Conservation (phyloP, 2,113 vertebrate species). For the Eurystomus gularis region DNA sequence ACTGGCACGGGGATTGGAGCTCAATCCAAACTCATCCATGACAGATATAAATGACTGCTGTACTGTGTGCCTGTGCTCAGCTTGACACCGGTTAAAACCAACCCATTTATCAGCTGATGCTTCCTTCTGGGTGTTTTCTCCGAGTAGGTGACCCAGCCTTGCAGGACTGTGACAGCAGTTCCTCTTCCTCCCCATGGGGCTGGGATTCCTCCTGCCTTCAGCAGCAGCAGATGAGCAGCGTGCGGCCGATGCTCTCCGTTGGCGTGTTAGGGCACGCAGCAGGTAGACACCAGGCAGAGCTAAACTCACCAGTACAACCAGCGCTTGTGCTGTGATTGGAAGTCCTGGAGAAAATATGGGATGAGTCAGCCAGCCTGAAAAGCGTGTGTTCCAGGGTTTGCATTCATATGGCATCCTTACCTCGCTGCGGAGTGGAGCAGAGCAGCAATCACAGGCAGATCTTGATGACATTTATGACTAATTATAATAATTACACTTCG, state of each 20-base stretch:
- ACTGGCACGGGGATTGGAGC: no score
- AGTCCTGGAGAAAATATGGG: not conserved
- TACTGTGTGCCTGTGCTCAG: not conserved
- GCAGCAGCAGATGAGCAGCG: not conserved
- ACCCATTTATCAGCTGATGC: accelerated
- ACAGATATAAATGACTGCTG: no score
- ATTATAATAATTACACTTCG: not conserved
- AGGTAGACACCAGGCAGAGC: not conserved
- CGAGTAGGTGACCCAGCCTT: not conserved
- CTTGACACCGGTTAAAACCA: not conserved
- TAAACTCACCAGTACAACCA: not conserved
- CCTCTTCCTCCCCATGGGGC: not conserved
- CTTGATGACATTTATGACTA: not conserved
- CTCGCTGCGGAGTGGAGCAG: not conserved
- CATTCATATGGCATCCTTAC: not conserved
- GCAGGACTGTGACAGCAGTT: not conserved
- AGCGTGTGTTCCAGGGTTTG: accelerated
- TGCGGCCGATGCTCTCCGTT: not conserved
- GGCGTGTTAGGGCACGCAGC: no score
- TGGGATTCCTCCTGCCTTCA: not conserved
- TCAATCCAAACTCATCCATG: no score
- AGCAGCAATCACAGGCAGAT: not conserved
- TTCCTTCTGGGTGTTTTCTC: not conserved
- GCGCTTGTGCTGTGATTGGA: not conserved
- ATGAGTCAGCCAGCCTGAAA: not conserved